These are phyloP conservation scores for Ciconia maguari DNA, from an alignment of 2,113 vertebrate genomes.

Conservation along the genomic window DNA sequence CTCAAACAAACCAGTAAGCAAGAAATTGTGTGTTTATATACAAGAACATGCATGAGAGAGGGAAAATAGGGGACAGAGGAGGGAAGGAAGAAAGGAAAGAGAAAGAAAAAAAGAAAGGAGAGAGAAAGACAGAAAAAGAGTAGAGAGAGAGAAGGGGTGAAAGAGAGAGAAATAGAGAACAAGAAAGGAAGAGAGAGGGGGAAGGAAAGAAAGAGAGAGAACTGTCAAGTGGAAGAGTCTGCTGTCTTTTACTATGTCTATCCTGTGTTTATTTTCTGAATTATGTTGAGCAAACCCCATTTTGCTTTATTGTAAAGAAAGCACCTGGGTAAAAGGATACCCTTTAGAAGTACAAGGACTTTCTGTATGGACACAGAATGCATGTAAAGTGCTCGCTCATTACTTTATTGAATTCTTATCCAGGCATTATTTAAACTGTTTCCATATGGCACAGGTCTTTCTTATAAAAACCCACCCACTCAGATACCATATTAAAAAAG, in stretches of 20 bases:
- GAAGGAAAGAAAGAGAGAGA: not conserved
- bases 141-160: too few relatives aligned
- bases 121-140: too few relatives aligned
- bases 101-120: not conserved
- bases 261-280: not conserved
- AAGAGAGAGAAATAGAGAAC: too few relatives aligned
- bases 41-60: not conserved
- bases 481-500: conserved; percentile 31
- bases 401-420: not conserved
- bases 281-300: not conserved
- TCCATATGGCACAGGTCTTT: not conserved
- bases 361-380: not conserved
- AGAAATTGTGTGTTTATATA: not conserved
- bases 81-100: not conserved
- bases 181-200: too few relatives aligned
- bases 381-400: not conserved
- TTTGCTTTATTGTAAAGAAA: not conserved
- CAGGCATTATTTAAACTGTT: conserved; percentile 14
- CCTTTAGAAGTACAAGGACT: not conserved
- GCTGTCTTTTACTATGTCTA: not conserved
- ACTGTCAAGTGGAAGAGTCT: not conserved
- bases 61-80: not conserved
- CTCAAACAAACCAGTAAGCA: not conserved
- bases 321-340: not conserved
- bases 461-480: conserved; percentile 37